These are phyloP conservation scores for Psix sp. DNA, from an alignment of 1,140 invertebrate genomes.

Conservation along the genomic window DNA sequence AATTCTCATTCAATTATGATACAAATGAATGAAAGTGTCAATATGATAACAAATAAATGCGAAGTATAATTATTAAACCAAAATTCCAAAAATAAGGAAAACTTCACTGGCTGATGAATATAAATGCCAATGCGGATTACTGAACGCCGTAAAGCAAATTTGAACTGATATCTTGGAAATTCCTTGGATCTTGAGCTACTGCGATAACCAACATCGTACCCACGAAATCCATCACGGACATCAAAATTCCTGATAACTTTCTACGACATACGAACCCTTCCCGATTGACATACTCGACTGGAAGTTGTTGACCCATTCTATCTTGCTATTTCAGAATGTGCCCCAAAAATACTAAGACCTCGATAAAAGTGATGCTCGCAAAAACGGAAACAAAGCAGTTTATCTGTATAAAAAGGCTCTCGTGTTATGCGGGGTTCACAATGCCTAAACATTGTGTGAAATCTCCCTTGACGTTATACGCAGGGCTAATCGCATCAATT, in stretches of 20 bases:
- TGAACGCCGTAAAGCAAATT: background rate
- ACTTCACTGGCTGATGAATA: no score
- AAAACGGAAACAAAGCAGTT: conserved; percentile 54
- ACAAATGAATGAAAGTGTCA: no score
- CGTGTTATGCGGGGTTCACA: conserved; percentile 6
- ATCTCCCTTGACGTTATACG: conserved; percentile 13
- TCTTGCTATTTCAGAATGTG: conserved; percentile 22
- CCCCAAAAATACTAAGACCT: conserved; percentile 23
- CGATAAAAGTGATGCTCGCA: conserved; percentile 41
- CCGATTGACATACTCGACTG: conserved; percentile 27
- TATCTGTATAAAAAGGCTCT: conserved; percentile 36
- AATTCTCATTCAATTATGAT: no score
- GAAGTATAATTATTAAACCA: no score
- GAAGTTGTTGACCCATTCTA: conserved; percentile 42
- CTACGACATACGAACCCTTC: conserved; percentile 17
- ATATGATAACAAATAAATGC: no score
- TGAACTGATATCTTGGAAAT: background rate
- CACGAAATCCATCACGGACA: conserved; percentile 23
- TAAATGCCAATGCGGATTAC: no score
- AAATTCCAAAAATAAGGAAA: no score
- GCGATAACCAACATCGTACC: conserved; percentile 16
- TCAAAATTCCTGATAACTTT: conserved; percentile 27
- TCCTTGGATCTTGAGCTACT: conserved; percentile 6
- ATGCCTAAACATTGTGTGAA: background rate
- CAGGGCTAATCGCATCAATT: conserved; percentile 48